A percentile compares a stretch with the other conserved stretches of the same genome.
Conservation (phyloP, 2,797 vertebrate species). For the Melanotaenia pygmaea region DNA sequence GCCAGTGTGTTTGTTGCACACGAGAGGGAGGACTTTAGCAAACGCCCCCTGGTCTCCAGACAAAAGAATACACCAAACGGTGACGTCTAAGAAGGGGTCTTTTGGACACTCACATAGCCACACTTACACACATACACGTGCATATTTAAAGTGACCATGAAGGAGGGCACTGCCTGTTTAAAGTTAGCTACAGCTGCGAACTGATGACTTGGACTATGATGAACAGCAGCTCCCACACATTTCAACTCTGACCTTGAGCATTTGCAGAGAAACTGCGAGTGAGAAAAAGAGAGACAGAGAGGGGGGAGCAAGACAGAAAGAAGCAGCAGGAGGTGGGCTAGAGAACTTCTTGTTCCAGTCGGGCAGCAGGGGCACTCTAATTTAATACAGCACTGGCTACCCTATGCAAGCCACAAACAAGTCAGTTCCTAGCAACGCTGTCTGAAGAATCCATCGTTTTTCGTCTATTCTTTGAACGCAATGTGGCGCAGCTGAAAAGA, state of each 20-base stretch:
- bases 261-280: constrained; percentile 40
- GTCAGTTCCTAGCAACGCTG: constrained; percentile 30
- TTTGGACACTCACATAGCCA: constrained; percentile 45
- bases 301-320: constrained; percentile 23
- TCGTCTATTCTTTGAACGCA: constrained; percentile 25
- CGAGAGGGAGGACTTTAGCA: constrained; percentile 66
- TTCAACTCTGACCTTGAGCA: constrained; percentile 71
- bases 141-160: constrained; percentile 47
- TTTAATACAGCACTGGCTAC: constrained; percentile 31
- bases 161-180: constrained; percentile 47
- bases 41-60: constrained; percentile 76
- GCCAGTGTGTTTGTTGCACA: constrained; percentile 85
- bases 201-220: constrained; percentile 44
- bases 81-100: constrained; percentile 72
- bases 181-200: constrained; percentile 43
- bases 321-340: constrained; percentile 56
- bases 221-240: constrained; percentile 55
- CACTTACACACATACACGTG: constrained; percentile 27
- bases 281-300: constrained; percentile 30
- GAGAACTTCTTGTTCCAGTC: constrained; percentile 60
- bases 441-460: constrained; percentile 18
- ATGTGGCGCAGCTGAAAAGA: constrained; percentile 26
- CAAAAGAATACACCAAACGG: constrained; percentile 74
- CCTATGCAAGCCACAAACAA: constrained; percentile 32
- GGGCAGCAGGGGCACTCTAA: constrained; percentile 36